Conservation (phyloP, 1,140 invertebrate genomes). For the Drosophila sechellia region DNA sequence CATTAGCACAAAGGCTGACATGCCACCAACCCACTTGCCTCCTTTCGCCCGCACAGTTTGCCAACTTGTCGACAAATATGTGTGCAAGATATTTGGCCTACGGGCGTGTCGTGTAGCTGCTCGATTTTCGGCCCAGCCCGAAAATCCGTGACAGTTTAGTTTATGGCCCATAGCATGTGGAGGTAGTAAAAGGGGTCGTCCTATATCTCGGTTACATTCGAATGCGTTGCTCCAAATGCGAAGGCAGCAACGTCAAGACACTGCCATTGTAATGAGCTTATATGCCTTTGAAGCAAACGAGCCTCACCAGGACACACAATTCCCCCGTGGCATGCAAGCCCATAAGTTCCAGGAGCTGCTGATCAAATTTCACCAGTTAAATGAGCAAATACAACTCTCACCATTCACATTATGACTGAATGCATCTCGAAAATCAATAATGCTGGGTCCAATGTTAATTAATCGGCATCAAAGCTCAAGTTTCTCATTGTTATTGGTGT, state of each 20-base stretch:
- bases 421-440: background rate
- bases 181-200: slow-evolving; percentile 14
- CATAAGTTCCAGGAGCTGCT: background rate
- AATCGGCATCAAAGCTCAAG: background rate
- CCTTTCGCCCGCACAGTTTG: slow-evolving; percentile 19
- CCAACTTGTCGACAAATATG: slow-evolving; percentile 65
- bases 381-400: slow-evolving; percentile 4
- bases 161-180: slow-evolving; percentile 62
- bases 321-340: background rate
- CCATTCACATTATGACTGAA: slow-evolving; percentile 4
- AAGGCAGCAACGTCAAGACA: slow-evolving; percentile 14
- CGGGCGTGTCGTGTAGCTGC: slow-evolving; percentile 36
- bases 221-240: slow-evolving; percentile 35
- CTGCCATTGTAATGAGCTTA: slow-evolving; percentile 40
- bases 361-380: slow-evolving; percentile 3
- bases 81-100: slow-evolving; percentile 60
- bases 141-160: slow-evolving; percentile 72
- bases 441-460: background rate
- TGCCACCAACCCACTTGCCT: slow-evolving; percentile 1
- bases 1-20: slow-evolving; percentile 67
- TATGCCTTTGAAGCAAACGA: slow-evolving; percentile 31
- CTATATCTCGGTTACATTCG: slow-evolving; percentile 56
- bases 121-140: slow-evolving; percentile 5
- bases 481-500: background rate
- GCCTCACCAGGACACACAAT: background rate